phyloP scores from a whole-genome alignment of 2,113 vertebrate species.

The Oreochromis tanganicae region DNA sequence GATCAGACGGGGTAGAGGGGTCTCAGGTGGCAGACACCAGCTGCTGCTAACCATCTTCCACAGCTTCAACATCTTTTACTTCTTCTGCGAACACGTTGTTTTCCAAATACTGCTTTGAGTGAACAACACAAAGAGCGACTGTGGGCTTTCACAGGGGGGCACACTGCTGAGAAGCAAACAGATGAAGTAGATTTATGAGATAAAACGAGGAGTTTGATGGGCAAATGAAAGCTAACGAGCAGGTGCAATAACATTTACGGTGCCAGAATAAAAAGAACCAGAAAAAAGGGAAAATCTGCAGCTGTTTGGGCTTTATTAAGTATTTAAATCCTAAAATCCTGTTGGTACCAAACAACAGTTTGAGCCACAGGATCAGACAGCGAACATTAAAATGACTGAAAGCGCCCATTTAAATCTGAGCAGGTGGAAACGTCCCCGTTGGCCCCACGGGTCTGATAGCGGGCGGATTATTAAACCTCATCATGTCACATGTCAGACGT shows the following conservation, averaged over 20 bases:
- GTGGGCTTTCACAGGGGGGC: accelerated
- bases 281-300: neutral
- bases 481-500: accelerated
- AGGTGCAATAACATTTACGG: neutral
- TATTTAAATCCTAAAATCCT: neutral
- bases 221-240: neutral
- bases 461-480: accelerated
- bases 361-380: neutral
- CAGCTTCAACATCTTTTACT: neutral
- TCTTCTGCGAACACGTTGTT: accelerated
- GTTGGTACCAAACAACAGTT: accelerated
- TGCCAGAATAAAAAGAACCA: neutral
- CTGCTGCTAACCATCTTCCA: neutral
- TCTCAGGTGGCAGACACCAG: neutral
- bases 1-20: neutral
- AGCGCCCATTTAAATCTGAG: neutral
- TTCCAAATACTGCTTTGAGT: neutral
- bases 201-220: neutral
- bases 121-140: neutral
- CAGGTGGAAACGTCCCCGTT: neutral
- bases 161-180: accelerated
- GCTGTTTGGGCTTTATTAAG: accelerated
- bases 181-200: accelerated
- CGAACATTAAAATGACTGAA: neutral
- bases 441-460: neutral